Base-by-base conservation (phyloP, 2,797 vertebrate species). In the Darevskia mixta region DNA sequence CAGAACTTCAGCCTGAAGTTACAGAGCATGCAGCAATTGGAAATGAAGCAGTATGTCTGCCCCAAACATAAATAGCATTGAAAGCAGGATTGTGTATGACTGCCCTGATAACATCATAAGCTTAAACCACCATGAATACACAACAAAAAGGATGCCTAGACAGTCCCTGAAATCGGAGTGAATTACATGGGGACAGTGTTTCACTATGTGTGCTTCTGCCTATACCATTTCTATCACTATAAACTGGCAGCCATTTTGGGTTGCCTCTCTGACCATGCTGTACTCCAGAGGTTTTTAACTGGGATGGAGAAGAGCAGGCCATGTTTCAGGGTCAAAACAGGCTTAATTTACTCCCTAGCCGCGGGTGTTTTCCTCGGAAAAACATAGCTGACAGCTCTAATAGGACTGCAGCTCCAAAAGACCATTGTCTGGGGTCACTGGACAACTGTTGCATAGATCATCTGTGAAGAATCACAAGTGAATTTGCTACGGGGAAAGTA, bases 301-400 rank as follows among this genome's bases (percentile, higher is more conserved):
- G 49, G 87, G 25, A 43, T 79, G 32, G 45, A 78, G 82, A 87
- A 71, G 4, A 41, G 17, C 83, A 13, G 35, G 43, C 43, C 43
- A 27, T 8, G 1, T 61, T 35, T 32, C 61, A 55, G 83, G 73
- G 69, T 80, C 38, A n/a, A 76, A 87, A 67, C 35, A 72, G 49
- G 2, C 61, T 79, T 79, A 79, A 84, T 64, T 83, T 88, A 72
- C 67, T 61, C 49, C n/a, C n/a, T 6, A 66, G 38, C 67, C n/a
- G 5, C 61, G 38, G 66, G 66, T 77, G 27, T 69, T 32, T 79
- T 43, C 78, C 75, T 88, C 58, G 10, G 43, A 45, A 72, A 77
- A 82, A 86, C 69, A 71, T 20, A 76, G 35, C 58, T 69, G 61
- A 79, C 69, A 49, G 75, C 20, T 35, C 61, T 82, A 76, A 89